Conservation (phyloP, 2,888 invertebrate species). For the Erynnis tages region DNA sequence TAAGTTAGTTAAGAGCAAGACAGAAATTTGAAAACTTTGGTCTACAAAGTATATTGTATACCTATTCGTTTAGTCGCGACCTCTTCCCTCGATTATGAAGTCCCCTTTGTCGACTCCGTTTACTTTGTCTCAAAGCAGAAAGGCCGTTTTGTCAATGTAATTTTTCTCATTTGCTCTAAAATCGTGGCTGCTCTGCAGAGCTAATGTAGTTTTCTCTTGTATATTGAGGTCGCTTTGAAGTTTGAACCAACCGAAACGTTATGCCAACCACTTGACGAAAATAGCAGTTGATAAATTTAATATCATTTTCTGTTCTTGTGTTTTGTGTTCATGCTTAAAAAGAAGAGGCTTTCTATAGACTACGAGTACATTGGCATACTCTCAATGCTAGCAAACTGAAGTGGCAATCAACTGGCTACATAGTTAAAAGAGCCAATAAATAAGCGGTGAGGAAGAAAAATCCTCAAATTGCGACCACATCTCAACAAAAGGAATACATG, state of each 20-base stretch:
- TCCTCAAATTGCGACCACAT: no score
- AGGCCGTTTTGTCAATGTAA: constrained; percentile 26
- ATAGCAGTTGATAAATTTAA: no score
- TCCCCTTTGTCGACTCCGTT: constrained; percentile 20
- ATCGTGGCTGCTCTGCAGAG: constrained; percentile 15
- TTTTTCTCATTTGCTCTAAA: constrained; percentile 27
- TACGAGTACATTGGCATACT: no score
- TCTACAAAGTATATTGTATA: constrained; percentile 12
- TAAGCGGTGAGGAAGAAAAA: no score
- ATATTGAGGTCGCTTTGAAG: constrained; percentile 11
- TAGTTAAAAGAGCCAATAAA: no score
- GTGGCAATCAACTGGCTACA: no score
- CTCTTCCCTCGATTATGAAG: constrained; percentile 19
- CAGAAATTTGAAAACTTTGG: constrained; percentile 6
- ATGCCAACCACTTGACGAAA: neutral
- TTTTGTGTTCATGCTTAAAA: no score
- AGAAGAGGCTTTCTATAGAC: no score
- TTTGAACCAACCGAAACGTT: neutral
- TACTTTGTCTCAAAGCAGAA: constrained; percentile 18
- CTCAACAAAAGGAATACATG: no score
- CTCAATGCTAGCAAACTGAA: no score
- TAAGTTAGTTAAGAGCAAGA: no score
- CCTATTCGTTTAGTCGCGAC: constrained; percentile 2
- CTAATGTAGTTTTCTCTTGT: constrained; percentile 17
- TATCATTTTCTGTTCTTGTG: no score